Evolutionary conservation across 2,113 vertebrate species (phyloP), one percentile per base, ranked within the genome.

Genomic region (Morone chrysops): DNA sequence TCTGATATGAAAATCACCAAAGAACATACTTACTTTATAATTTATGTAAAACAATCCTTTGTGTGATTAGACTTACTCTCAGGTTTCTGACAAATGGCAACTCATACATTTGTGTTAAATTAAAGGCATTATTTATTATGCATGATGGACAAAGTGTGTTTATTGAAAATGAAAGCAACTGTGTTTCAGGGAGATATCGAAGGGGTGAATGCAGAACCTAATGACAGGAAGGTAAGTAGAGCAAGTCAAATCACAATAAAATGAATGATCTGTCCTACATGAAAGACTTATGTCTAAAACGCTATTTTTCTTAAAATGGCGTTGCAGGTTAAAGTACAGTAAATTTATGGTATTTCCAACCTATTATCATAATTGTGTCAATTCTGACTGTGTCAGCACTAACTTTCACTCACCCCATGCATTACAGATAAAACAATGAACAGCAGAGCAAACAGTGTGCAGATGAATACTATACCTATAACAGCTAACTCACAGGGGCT

Each of bases 141-240:
- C 43, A 20, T 45, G 63, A 25, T 63, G 16, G 61, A 12, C 22
- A 51, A 72, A 50, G 17, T 51, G 65, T 9, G 51, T 20, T 10
- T 1, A 56, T 6, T 50, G 4, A 12, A 36, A 45, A 48, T 57
- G 11, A 45, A 38, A 20, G 10, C 18, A 54, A 66, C 8, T 41
- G 43, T 50, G 48, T 87, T 22, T 90, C 91, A 99, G 98, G 98
- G 98, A 60, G 97, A 98, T 87, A 96, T 97, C 2, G 96, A 97
- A 45, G 96, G 94, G 1, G 91, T 95, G 69, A 88, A 92, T 0
- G 66, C 93, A 47, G 95, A 96, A 67, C 81, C 93, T 45, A 99
- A 98, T 2, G 98, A 99, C 95, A 96, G 98, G 86, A 99, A 98
- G 95, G 98, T 99, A 90, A 95, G 96, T 92, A 6, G 59, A 69